Conservation (phyloP, 2,797 vertebrate species). For the Novumbra hubbsi region DNA sequence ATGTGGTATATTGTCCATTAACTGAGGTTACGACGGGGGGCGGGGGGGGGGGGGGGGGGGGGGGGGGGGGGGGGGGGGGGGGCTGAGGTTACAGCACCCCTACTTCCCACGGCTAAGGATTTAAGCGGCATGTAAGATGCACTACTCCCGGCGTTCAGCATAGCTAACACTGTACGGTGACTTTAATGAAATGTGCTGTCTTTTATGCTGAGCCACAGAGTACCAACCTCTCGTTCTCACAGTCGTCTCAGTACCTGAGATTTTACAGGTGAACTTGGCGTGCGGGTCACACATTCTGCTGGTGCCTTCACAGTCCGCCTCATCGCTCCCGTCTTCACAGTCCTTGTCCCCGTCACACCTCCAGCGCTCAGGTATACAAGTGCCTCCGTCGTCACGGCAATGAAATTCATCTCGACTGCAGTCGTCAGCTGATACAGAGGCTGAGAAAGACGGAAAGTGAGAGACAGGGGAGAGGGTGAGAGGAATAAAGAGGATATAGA, state of each 20-base stretch:
- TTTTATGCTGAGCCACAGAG: not conserved
- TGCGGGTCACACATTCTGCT: constrained; percentile 74
- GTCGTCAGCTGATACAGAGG: constrained; percentile 62
- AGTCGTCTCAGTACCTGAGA: constrained; percentile 69
- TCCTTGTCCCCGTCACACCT: constrained; percentile 85
- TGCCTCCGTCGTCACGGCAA: constrained; percentile 80
- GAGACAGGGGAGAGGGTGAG: not conserved
- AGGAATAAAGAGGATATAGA: no score
- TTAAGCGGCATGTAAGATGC: no score
- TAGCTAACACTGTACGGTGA: not conserved
- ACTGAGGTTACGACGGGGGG: no score
- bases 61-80: no score
- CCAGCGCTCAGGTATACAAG: constrained; percentile 81
- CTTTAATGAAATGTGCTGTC: not conserved
- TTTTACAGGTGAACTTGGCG: constrained; percentile 82
- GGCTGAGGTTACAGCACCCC: no score
- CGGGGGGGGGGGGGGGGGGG: no score
- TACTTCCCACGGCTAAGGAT: no score
- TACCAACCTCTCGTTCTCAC: not conserved
- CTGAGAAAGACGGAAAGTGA: constrained; percentile 50
- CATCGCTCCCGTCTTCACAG: constrained; percentile 85
- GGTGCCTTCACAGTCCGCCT: constrained; percentile 78
- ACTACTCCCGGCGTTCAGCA: not conserved
- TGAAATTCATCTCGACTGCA: constrained; percentile 78
- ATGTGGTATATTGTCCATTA: no score